Evolutionary conservation across 2,888 invertebrate genomes (phyloP).

Genomic region (Esperia sulphurella): DNA sequence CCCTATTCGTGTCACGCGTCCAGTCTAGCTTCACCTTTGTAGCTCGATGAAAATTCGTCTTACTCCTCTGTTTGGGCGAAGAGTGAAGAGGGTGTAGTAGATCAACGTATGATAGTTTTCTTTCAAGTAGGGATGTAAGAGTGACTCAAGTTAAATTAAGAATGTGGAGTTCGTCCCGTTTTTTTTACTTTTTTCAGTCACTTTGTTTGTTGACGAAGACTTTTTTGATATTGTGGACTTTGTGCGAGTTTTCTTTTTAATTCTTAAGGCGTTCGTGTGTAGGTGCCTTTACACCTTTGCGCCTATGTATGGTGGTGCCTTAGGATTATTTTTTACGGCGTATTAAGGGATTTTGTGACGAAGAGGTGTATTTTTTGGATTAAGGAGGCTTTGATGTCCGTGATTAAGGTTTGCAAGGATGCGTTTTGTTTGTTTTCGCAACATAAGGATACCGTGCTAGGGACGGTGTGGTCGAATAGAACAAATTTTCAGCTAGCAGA

Average conservation of each 20-base stretch:
- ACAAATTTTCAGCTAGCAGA: not conserved
- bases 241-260: slow-evolving; percentile 57
- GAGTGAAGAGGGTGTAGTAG: slow-evolving; percentile 18
- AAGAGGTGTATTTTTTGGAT: slow-evolving; percentile 72
- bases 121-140: slow-evolving; percentile 69
- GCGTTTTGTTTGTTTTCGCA: slow-evolving; percentile 64
- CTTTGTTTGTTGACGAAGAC: slow-evolving; percentile 74
- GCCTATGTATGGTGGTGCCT: slow-evolving; percentile 31
- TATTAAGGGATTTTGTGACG: slow-evolving; percentile 57
- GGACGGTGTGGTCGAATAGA: not conserved
- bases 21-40: slow-evolving; percentile 38
- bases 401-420: slow-evolving; percentile 54
- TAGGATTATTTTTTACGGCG: slow-evolving; percentile 43
- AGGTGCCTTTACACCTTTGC: slow-evolving; percentile 49
- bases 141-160: slow-evolving; percentile 80
- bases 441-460: slow-evolving; percentile 18
- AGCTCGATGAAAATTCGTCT: slow-evolving; percentile 16
- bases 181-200: slow-evolving; percentile 50
- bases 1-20: slow-evolving; percentile 57
- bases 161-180: slow-evolving; percentile 70
- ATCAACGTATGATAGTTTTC: slow-evolving; percentile 30
- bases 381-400: slow-evolving; percentile 64
- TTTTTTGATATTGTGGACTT: slow-evolving; percentile 77
- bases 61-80: slow-evolving; percentile 3
- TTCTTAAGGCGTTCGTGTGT: slow-evolving; percentile 70